Evolutionary conservation across 2,113 vertebrate genomes (phyloP).

Genomic region (Chauna torquata): DNA sequence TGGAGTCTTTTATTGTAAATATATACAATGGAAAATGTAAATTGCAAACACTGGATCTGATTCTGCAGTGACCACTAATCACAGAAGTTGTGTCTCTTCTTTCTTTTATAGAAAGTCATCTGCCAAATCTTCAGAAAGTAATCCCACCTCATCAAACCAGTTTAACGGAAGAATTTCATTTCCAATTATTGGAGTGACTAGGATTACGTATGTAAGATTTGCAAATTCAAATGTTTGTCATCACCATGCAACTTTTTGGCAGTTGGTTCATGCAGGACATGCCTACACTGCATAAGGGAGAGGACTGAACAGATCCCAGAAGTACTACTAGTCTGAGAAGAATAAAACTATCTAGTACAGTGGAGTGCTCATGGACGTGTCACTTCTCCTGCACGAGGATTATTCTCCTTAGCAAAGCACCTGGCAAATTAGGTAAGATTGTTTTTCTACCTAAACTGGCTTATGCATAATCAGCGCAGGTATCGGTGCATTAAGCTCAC

Average conservation of each 20-base stretch:
- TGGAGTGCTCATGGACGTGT: neutral
- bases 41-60: neutral
- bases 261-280: neutral
- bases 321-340: neutral
- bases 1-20: neutral
- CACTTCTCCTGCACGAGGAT: neutral
- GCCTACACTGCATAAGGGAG: neutral
- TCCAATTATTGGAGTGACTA: conserved; percentile 14
- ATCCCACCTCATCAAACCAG: conserved; percentile 21
- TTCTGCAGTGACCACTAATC: neutral
- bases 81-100: neutral
- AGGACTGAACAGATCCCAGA: neutral
- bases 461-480: neutral
- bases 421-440: neutral
- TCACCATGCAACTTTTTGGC: neutral
- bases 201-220: neutral
- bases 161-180: neutral
- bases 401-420: neutral
- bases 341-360: neutral
- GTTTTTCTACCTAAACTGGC: neutral
- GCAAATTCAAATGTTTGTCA: neutral
- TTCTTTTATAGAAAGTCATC: neutral
- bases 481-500: neutral
- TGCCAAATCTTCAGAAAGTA: neutral
- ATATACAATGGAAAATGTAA: neutral